Percentiles rank a stretch among this genome's conserved stretches.
Conservation (phyloP, 92 coral and sea anemone genomes). For the Isaurus tuberculatus region DNA sequence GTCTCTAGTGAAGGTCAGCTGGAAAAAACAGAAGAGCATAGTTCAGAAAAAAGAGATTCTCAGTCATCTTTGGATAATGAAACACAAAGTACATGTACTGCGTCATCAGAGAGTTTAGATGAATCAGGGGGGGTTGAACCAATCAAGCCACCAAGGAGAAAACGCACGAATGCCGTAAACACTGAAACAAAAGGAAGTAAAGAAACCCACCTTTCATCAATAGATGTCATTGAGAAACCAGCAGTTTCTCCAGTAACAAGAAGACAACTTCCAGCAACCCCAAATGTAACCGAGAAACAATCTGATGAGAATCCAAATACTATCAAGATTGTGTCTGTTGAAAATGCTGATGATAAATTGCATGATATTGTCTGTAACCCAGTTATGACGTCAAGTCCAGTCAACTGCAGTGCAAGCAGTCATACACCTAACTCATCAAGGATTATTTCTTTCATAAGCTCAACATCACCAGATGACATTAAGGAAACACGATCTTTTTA, state of each 20-base stretch:
- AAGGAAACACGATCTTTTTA: constrained; percentile 75
- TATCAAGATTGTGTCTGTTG: constrained; percentile 34
- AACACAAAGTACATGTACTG: background rate
- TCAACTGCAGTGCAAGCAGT: constrained; percentile 1
- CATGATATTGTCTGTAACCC: constrained; percentile 85
- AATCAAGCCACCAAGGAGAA: constrained; percentile 38
- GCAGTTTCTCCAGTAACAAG: background rate
- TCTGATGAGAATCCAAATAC: background rate
- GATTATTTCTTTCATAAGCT: constrained; percentile 33
- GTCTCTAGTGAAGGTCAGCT: background rate
- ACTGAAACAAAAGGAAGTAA: background rate
- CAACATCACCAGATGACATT: constrained; percentile 23
- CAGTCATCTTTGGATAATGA: background rate
- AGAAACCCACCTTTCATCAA: background rate
- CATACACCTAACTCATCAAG: constrained; percentile 28
- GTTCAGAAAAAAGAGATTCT: background rate
- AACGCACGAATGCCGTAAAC: background rate
- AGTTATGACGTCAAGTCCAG: constrained; percentile 79
- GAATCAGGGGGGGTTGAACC: background rate
- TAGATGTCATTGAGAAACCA: background rate
- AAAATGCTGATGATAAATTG: constrained; percentile 39
- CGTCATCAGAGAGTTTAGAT: constrained; percentile 1
- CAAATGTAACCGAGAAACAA: background rate
- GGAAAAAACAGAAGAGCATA: background rate
- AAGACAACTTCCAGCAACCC: constrained; percentile 24